Evolutionary conservation across 2,797 vertebrate species (phyloP), one percentile per base, ranked within the genome.

Genomic region (Paratrypauchen microcephalus): DNA sequence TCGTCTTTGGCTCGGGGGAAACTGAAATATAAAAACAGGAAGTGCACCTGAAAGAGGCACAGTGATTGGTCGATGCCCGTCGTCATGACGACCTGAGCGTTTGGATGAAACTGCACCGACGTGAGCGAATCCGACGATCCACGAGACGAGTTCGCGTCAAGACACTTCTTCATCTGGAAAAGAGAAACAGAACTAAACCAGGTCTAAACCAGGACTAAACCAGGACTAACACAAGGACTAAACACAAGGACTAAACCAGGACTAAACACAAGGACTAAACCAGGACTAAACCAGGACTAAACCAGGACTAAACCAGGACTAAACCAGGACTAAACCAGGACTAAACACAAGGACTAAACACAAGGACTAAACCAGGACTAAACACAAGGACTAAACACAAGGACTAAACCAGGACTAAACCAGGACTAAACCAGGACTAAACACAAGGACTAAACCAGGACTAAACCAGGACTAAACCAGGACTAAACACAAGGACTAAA

Each of bases 61-160:
- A 99, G 16, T 0, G 95, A 93, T 6, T 93, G 93, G 81, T 99
- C 97, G 0, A 93, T 80, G 0, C 95, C 95, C 0, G 97, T 96
- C 0, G 97, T 95, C 95, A 99, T 93, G 75, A 97, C 78, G 0
- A 99, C 96, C 80, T 98, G 96, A 11, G 97, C 96, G 0, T 91
- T 80, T 0, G 97, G 96, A 67, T 99, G 97, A 69, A 99, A 99
- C 90, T 96, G 97, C n/a, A 99, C 95, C 0, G 95, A 92, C 9
- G 91, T 94, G 71, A 99, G 88, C 0, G 68, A 86, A 15, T 89
- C 91, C 0, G 80, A 28, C 16, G 94, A 94, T 0, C 90, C 90
- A 19, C 94, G 94, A 7, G 94, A 90, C 0, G 90, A 91, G 84
- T 99, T 99, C 7, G 94, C 95, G 18, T 91, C 85, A 2, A 90